phyloP scores from a whole-genome alignment of 2,113 vertebrate species.

The Nycticorax nycticorax region DNA sequence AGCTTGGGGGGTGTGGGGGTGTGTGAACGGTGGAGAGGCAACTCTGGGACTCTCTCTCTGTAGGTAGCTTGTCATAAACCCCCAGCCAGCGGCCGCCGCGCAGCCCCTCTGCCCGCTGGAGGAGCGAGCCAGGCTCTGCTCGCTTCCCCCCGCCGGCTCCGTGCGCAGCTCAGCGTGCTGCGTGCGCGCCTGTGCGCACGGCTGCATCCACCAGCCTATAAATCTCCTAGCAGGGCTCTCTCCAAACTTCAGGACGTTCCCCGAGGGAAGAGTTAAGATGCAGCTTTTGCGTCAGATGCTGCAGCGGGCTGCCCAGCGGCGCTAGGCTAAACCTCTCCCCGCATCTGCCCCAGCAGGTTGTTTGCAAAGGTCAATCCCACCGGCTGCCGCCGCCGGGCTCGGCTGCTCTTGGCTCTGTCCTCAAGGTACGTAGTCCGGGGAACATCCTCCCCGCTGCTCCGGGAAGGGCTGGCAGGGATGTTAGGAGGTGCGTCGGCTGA shows the following conservation, averaged over 20 bases:
- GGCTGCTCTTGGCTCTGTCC: slow-evolving; percentile 22
- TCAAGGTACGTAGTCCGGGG: slow-evolving; percentile 71
- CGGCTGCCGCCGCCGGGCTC: slow-evolving; percentile 19
- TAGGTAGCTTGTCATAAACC: rapidly evolving
- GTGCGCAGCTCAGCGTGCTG: background rate
- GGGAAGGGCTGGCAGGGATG: background rate
- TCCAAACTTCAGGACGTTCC: slow-evolving; percentile 57
- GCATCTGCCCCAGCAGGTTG: slow-evolving; percentile 65
- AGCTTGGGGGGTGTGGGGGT: too few species aligned
- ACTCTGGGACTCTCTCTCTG: background rate
- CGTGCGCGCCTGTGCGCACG: background rate
- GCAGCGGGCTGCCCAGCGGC: slow-evolving; percentile 57
- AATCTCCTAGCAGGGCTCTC: slow-evolving; percentile 54
- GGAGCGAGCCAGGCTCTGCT: background rate
- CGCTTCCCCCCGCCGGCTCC: background rate
- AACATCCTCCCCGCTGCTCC: background rate
- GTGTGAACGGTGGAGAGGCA: rapidly evolving
- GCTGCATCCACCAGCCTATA: slow-evolving; percentile 45
- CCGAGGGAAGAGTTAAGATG: slow-evolving; percentile 69
- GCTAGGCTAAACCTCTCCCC: slow-evolving; percentile 60
- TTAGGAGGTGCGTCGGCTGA: background rate
- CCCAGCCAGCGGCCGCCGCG: background rate
- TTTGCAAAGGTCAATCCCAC: slow-evolving; percentile 68
- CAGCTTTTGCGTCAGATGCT: slow-evolving; percentile 71
- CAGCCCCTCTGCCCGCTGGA: background rate